Evolutionary conservation across 2,797 vertebrate genomes (phyloP), one percentile per base, ranked within the genome.

Genomic region (Gambusia yucatana): DNA sequence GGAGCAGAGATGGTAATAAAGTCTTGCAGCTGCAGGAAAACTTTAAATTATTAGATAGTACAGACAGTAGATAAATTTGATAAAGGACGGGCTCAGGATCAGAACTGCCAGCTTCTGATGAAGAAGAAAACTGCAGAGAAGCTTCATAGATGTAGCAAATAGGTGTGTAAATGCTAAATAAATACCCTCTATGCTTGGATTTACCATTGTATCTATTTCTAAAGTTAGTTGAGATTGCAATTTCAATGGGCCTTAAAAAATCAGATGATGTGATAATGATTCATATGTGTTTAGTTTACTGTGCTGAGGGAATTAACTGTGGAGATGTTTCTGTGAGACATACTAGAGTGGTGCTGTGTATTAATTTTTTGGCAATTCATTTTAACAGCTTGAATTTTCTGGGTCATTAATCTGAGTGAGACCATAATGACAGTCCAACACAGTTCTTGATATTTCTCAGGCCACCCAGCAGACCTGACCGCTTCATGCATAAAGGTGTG

Each of bases 381-480:
- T n/a, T 43, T 2, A 43, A n/a, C 65, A 43, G 39, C 39, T 69
- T 69, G 9, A 43, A 43, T 69, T 69, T 69, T 69, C 22, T 69
- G 14, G 39, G 22, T 71, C 70, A 13, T 63, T 76, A 63, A 13
- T 69, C 28, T 50, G 28, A 75, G 25, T 65, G 39, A n/a, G 55
- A 48, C 52, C 50, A 57, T 30, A 17, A 57, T 57, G 74, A 65
- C 16, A 30, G 55, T 74, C 41, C 41, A 44, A 44, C 22, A 14
- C 10, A 44, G 67, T 70, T 44, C 41, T 44, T 69, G 20, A 67
- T 69, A 69, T 36, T 69, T 70, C 67, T n/a, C 17, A 74, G 39
- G n/a, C 4, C 70, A 48, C 50, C 25, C 76, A 39, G 17, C 44
- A 76, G 63, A 82, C 75, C 30, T 44, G 72, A 74, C 55, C 6